These are phyloP conservation scores for Turritopsis rubra DNA, from an alignment of 30 jellyfish, hydroid and myxozoan genomes.

Conservation along the genomic window DNA sequence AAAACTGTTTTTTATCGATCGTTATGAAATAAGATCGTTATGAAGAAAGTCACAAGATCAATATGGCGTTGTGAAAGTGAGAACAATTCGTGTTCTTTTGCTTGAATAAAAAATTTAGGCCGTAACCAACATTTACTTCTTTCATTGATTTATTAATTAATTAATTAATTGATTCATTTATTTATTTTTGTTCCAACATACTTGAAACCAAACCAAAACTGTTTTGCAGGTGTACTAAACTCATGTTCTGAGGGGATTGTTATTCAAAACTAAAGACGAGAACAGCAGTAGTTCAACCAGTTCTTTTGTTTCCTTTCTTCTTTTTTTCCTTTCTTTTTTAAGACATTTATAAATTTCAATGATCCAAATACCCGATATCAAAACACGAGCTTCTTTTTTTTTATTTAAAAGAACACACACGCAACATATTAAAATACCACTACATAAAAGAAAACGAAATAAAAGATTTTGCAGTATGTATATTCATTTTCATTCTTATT, in stretches of 20 bases:
- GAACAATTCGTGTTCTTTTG: no score
- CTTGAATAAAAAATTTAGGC: no score
- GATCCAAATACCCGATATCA: background rate
- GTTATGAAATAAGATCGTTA: no score
- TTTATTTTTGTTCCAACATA: background rate
- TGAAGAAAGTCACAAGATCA: no score
- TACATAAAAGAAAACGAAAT: background rate
- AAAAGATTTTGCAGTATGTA: background rate
- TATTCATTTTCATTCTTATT: no score
- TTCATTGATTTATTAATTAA: no score
- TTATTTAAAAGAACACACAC: no score
- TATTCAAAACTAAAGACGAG: background rate
- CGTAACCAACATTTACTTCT: no score
- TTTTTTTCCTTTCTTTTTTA: background rate
- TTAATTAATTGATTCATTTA: no score
- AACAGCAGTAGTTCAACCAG: background rate
- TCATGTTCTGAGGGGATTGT: background rate
- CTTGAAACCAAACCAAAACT: background rate
- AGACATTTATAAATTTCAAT: background rate
- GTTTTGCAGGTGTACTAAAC: background rate
- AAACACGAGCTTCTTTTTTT: background rate
- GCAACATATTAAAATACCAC: no score
- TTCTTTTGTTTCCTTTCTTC: background rate
- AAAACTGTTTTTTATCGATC: no score
- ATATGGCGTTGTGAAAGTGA: no score